Evolutionary conservation across 2,797 vertebrate species (phyloP), one percentile per base, ranked within the genome.

Genomic region (Cuniculus paca): DNA sequence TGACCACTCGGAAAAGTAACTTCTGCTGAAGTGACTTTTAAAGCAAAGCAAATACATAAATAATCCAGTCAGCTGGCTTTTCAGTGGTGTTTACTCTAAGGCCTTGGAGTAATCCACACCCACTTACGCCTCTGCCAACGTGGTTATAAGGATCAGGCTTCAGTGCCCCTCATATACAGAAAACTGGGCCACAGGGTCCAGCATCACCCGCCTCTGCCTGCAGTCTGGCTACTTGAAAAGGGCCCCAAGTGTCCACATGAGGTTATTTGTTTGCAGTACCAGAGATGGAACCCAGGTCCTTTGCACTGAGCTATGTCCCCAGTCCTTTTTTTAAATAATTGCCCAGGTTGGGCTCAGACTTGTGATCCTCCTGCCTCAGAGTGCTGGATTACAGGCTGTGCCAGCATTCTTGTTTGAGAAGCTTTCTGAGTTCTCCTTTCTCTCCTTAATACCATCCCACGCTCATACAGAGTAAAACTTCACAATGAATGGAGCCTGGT

Each of bases 31-130:
- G 74, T 61, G 19, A 36, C 77, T 92, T 91, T 68, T n/a, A 36
- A 68, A 83, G 60, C 61, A 86, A 88, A 92, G 86, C 79, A 82
- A 87, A 93, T 36, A 94, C 60, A 22, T 90, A 65, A 74, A 61
- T n/a, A 14, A 34, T 34, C 77, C n/a, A 0, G 24, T 12, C 3
- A 19, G 42, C 17, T 34, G 16, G 26, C 28, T 50, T 50, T 50
- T 50, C 74, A 28, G 19, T 12, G 36, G 28, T 45, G 1, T 22
- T 70, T 72, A 4, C 54, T 50, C 42, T 50, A 50, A 42, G 65
- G 45, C 28, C 48, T 4, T 54, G 26, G 28, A 36, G 1, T 2
- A 50, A 14, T 93, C 2, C 0, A 80, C 28, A 11, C 54, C 8
- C 24, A 2, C 24, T 65, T 68, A 85, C 28, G 39, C 87, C 65